Base-by-base conservation (phyloP, 2,888 invertebrate genomes). In the Diloba caeruleocephala region DNA sequence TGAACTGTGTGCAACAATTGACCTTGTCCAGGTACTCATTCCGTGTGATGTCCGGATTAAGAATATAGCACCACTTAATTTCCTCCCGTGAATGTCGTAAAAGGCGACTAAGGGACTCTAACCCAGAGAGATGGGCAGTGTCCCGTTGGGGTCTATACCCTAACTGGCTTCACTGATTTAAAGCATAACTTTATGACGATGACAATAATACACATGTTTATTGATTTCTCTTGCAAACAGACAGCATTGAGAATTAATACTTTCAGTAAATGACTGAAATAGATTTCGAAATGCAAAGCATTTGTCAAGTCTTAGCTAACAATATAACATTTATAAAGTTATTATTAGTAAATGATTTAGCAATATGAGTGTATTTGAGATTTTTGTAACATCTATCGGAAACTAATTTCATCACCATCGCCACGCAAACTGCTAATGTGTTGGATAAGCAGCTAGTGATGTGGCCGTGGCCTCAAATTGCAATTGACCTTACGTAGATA, bases 381-480 rank as follows among this genome's bases (percentile, higher is more conserved):
- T 61, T 60, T 55, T 48, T 37, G 44, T 55, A 61, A 48, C 12
- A 29, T 25, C 33, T 32, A 38, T 25, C 42, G 49, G 42, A 38
- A 41, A 26, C 38, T 52, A 36, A 56, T 64, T 63, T 62, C 55
- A 53, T 44, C 60, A 63, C n/a, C n/a, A n/a, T n/a, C n/a, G n/a
- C 55, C 33, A 31, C 59, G 51, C 39, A 39, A 69, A 62, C 73
- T 74, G 74, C 59, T 65, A 80, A 77, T 77, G 68, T 71, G 63
- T 72, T 74, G 76, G 70, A 79, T 77, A 79, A 76, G 76, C 78
- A 74, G 71, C 74, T 71, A 72, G 64, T 70, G 49, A 70, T 69
- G 49, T 73, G 77, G 59, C 84, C 85, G 26, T 85, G 85, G 74
- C 80, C 81, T 61, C 59, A 76, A 78, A 76, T 57, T 43, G 65